Percentiles rank a stretch among this genome's conserved stretches.
phyloP scores from a whole-genome alignment of 2,888 invertebrate genomes.

The Nephrocerus scutellatus region DNA sequence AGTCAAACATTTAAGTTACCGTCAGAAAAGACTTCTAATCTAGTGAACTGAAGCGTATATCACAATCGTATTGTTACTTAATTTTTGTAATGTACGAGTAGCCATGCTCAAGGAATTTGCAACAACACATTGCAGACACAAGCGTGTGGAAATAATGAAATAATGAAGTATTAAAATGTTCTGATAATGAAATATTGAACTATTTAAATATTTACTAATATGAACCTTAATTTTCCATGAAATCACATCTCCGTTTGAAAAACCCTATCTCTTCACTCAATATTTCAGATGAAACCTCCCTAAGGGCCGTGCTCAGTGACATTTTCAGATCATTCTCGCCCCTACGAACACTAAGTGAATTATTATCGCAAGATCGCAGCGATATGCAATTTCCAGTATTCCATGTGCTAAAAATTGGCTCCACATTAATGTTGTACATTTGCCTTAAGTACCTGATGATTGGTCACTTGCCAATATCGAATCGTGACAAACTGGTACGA shows the following conservation, averaged over 20 bases:
- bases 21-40: too few relatives aligned
- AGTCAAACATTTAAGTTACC: too few relatives aligned
- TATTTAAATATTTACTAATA: neutral
- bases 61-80: too few relatives aligned
- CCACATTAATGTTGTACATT: conserved; percentile 57
- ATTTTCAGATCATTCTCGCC: conserved; percentile 57
- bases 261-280: neutral
- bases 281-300: conserved; percentile 3
- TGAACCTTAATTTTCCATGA: neutral
- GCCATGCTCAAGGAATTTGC: too few relatives aligned
- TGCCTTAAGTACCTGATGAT: conserved; percentile 62
- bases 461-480: conserved; percentile 57
- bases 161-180: too few relatives aligned
- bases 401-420: conserved; percentile 62
- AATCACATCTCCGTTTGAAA: conserved; percentile 14
- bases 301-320: conserved; percentile 19
- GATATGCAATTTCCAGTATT: conserved; percentile 58
- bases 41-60: too few relatives aligned
- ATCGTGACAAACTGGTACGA: conserved; percentile 49
- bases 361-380: conserved; percentile 51
- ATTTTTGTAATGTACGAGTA: too few relatives aligned
- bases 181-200: conserved; percentile 9
- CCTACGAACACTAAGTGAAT: conserved; percentile 54
- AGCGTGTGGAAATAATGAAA: too few relatives aligned
- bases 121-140: too few relatives aligned